These are phyloP conservation scores for Ispidina picta DNA, from an alignment of 2,797 vertebrate species.

Conservation along the genomic window DNA sequence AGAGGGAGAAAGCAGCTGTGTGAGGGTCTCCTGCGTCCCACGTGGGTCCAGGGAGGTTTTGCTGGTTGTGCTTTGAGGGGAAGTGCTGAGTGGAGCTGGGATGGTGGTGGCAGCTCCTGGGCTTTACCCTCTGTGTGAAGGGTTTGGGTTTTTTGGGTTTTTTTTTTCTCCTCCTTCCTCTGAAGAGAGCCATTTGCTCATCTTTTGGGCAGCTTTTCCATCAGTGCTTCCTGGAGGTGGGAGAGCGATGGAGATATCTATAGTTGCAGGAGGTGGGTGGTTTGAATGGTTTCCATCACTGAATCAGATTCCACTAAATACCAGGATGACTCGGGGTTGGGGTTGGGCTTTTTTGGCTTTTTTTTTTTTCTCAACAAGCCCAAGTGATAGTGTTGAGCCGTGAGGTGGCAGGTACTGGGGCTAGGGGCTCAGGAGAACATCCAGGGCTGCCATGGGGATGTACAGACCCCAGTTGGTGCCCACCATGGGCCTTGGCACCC, in stretches of 20 bases:
- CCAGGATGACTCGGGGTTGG: neutral
- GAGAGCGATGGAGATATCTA: slow-evolving; percentile 32
- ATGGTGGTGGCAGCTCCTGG: neutral
- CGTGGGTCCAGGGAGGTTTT: fast-evolving
- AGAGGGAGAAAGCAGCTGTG: neutral
- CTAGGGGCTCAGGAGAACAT: no score
- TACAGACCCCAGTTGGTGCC: fast-evolving
- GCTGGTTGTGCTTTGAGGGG: fast-evolving
- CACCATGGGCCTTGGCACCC: fast-evolving
- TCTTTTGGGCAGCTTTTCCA: slow-evolving; percentile 49
- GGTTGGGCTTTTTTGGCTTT: neutral
- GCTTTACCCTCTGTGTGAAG: neutral
- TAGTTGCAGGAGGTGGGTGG: slow-evolving; percentile 24
- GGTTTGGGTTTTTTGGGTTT: neutral
- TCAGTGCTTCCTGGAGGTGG: slow-evolving; percentile 51
- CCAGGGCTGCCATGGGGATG: neutral
- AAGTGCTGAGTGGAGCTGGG: fast-evolving
- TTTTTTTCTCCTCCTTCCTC: neutral
- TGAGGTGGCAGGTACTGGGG: neutral
- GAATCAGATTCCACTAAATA: slow-evolving; percentile 43
- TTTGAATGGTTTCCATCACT: slow-evolving; percentile 56
- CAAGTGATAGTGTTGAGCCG: neutral
- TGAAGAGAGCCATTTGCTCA: slow-evolving; percentile 21
- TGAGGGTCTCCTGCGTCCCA: neutral
- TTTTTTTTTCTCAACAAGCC: neutral